phyloP scores from a whole-genome alignment of 2,888 invertebrate genomes.

The Eristalinus sepulchralis region DNA sequence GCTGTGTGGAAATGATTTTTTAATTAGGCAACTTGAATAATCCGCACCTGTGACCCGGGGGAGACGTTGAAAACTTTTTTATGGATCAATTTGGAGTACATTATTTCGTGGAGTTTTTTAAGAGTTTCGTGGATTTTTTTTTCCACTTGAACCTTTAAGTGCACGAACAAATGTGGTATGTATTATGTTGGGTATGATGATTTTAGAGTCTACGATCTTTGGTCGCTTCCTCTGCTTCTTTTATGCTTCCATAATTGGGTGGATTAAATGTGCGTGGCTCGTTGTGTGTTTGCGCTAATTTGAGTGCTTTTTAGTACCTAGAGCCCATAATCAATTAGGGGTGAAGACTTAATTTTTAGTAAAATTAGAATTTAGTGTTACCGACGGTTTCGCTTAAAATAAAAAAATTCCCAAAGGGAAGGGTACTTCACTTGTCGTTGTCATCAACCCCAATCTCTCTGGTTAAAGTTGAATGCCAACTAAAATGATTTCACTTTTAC shows the following conservation, averaged over 20 bases:
- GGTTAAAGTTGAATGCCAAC: too few species aligned
- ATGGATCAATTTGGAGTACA: conserved; percentile 64
- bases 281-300: conserved; percentile 30
- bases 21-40: conserved; percentile 70
- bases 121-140: conserved; percentile 25
- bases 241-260: conserved; percentile 53
- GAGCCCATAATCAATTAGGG: conserved; percentile 56
- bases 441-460: too few species aligned
- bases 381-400: too few species aligned
- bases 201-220: conserved; percentile 8
- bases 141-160: conserved; percentile 24
- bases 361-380: conserved; percentile 34
- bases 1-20: conserved; percentile 66
- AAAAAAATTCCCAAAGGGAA: too few species aligned
- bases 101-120: conserved; percentile 57
- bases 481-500: too few species aligned
- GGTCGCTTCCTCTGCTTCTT: conserved; percentile 1
- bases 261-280: conserved; percentile 32
- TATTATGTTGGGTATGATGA: conserved; percentile 36
- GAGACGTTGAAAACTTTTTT: conserved; percentile 46
- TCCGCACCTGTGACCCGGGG: conserved; percentile 62
- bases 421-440: too few species aligned
- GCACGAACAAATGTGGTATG: conserved; percentile 51
- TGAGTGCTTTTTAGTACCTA: conserved; percentile 30
- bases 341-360: conserved; percentile 48